Percentiles rank a stretch among this genome's conserved stretches.
Conservation (phyloP, 2,113 vertebrate genomes). For the Neopipo cinnamomea region DNA sequence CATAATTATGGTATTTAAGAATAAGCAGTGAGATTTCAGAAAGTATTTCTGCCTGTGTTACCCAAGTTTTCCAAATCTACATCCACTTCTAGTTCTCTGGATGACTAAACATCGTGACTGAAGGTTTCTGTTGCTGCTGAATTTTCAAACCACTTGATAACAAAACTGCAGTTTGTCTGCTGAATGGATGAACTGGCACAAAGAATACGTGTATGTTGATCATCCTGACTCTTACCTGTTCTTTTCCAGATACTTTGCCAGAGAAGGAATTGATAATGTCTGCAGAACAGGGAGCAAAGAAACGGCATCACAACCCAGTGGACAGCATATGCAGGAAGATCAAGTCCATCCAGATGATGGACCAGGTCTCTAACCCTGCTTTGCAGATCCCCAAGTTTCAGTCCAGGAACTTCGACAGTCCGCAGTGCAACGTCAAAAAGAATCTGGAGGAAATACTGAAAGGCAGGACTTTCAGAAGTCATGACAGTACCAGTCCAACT, state of each 20-base stretch:
- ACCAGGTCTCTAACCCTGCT: conserved; percentile 73
- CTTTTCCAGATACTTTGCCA: background rate
- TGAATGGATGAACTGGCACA: accelerated
- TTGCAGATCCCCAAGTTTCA: conserved; percentile 84
- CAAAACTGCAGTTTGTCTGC: background rate
- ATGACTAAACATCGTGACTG: background rate
- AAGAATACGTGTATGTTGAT: background rate
- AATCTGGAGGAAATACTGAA: conserved; percentile 82
- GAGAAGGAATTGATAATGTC: background rate
- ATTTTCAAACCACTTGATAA: background rate
- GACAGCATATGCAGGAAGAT: conserved; percentile 91
- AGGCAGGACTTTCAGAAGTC: conserved; percentile 58
- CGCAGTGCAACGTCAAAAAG: conserved; percentile 71
- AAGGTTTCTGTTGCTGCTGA: background rate
- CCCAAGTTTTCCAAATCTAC: no score
- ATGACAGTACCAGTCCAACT: background rate
- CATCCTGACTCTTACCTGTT: accelerated
- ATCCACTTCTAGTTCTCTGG: background rate
- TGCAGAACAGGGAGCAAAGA: background rate
- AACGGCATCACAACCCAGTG: conserved; percentile 83
- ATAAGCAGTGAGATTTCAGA: background rate
- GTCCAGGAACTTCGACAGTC: conserved; percentile 79
- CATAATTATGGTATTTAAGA: background rate
- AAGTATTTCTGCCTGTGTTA: background rate
- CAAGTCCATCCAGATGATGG: conserved; percentile 83